phyloP scores from a whole-genome alignment of 2,797 vertebrate species.

The Pterois miles region DNA sequence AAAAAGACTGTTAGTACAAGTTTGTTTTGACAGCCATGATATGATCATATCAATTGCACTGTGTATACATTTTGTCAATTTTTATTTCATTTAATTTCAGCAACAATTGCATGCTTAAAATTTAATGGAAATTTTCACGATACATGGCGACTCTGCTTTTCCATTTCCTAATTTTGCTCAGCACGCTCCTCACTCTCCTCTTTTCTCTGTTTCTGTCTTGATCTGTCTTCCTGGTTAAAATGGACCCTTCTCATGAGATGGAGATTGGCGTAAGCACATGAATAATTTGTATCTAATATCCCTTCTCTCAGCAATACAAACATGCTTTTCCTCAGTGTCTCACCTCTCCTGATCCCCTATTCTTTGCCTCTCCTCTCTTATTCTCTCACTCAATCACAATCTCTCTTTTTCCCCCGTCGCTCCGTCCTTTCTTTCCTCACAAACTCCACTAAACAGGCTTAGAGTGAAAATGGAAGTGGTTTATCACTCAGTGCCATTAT shows the following conservation, averaged over 20 bases:
- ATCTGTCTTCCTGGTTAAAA: constrained; percentile 61
- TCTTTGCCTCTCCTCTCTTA: constrained; percentile 17
- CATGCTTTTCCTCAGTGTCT: constrained; percentile 53
- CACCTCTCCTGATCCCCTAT: constrained; percentile 46
- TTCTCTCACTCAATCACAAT: constrained; percentile 35
- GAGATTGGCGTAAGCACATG: constrained; percentile 60
- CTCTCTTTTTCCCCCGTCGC: neutral
- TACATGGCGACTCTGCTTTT: neutral
- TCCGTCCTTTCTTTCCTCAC: constrained; percentile 3
- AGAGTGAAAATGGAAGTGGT: constrained; percentile 53
- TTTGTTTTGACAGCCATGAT: neutral
- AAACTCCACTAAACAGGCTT: constrained; percentile 57
- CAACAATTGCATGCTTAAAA: neutral
- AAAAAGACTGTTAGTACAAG: neutral
- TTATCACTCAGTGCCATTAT: constrained; percentile 60
- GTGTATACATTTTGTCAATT: neutral
- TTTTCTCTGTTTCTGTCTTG: constrained; percentile 1
- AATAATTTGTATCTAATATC: constrained; percentile 81
- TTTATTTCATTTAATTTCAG: neutral
- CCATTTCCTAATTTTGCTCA: constrained; percentile 7
- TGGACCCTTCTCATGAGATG: constrained; percentile 52
- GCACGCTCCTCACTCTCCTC: neutral
- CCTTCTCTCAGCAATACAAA: constrained; percentile 68
- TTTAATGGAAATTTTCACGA: neutral
- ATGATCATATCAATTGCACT: neutral